Evolutionary conservation across 2,797 vertebrate genomes (phyloP).

Genomic region (Lateolabrax maculatus): DNA sequence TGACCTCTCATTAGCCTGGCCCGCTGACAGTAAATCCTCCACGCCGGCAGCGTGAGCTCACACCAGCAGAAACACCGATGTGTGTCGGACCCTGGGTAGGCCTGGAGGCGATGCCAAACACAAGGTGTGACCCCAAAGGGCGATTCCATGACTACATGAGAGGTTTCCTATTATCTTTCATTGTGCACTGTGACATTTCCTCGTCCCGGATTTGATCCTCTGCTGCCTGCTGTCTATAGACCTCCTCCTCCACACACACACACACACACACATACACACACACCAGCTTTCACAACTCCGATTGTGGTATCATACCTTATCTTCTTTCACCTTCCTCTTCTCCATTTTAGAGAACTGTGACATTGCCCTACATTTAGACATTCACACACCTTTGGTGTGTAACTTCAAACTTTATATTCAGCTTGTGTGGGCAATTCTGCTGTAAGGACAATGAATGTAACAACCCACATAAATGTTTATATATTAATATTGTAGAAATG

Average conservation of each 20-base stretch:
- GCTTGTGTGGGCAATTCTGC: neutral
- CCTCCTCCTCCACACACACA: neutral
- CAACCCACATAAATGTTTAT: neutral
- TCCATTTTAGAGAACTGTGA: constrained; percentile 12
- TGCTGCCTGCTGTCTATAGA: constrained; percentile 23
- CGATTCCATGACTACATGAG: constrained; percentile 16
- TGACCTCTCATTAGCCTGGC: constrained; percentile 40
- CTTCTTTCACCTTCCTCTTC: constrained; percentile 9
- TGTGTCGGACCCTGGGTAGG: neutral
- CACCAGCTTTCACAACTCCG: constrained; percentile 21
- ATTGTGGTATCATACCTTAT: constrained; percentile 2
- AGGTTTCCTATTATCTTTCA: constrained; percentile 26
- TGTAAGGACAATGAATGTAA: neutral
- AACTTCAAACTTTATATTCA: neutral
- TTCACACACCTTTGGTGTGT: neutral
- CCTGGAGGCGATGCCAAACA: constrained; percentile 4
- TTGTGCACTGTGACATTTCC: constrained; percentile 25
- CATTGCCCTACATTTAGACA: constrained; percentile 16
- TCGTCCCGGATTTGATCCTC: constrained; percentile 22
- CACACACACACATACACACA: too few relatives aligned
- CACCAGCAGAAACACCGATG: constrained; percentile 5
- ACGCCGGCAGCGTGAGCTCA: constrained; percentile 14
- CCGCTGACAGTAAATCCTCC: constrained; percentile 35
- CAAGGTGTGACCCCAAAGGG: constrained; percentile 13
- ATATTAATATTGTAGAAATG: neutral